Percentiles rank a stretch among this genome's conserved stretches.
These are phyloP conservation scores for Artemisiospiza belli DNA, from an alignment of 2,113 vertebrate species.

Conservation along the genomic window DNA sequence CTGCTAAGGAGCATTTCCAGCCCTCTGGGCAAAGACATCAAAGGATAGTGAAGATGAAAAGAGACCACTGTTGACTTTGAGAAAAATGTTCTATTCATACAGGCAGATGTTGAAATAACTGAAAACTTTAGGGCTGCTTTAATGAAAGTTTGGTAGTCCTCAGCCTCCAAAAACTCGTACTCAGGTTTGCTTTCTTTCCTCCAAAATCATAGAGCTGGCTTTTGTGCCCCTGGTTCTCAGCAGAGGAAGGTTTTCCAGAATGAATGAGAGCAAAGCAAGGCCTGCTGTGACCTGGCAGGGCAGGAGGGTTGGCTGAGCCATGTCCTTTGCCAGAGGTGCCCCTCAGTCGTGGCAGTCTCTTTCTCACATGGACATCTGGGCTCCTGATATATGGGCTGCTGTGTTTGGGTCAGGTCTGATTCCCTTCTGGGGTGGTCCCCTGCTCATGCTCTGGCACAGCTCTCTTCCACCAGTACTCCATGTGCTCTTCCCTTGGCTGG, in stretches of 20 bases:
- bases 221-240: not conserved
- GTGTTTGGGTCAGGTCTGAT: not conserved
- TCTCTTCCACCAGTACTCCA: not conserved
- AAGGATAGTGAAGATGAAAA: slow-evolving; percentile 9
- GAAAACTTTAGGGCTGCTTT: not conserved
- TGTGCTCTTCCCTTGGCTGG: not conserved
- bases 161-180: not conserved
- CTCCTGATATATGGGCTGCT: not conserved
- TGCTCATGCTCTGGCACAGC: not conserved
- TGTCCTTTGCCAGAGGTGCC: not conserved
- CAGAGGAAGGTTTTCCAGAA: not conserved
- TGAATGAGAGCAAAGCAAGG: not conserved
- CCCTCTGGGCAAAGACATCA: slow-evolving; percentile 44
- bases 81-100: slow-evolving; percentile 16
- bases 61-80: slow-evolving; percentile 32
- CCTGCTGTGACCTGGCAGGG: not conserved
- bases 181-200: not conserved
- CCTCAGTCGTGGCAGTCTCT: not conserved
- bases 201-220: not conserved
- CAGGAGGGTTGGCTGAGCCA: not conserved
- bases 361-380: accelerated
- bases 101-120: slow-evolving; percentile 18
- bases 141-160: not conserved
- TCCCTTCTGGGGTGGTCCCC: not conserved
- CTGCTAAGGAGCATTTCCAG: slow-evolving; percentile 40